Percentiles rank a stretch among this genome's conserved stretches.
Conservation (phyloP, 2,888 invertebrate genomes). For the Troglohyphantes excavatus region DNA sequence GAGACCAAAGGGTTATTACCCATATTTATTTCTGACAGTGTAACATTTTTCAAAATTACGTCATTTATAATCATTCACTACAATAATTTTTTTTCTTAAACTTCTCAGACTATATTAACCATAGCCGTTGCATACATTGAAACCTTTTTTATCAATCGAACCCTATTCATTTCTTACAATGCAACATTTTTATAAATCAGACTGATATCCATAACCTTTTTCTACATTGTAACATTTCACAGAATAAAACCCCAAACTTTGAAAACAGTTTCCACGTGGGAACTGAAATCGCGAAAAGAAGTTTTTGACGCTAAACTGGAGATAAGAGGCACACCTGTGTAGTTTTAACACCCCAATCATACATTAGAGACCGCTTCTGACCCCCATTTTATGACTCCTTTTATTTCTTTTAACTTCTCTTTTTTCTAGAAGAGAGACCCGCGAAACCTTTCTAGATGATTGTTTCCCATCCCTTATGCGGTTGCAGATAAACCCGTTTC, state of each 20-base stretch:
- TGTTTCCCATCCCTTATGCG: constrained; percentile 58
- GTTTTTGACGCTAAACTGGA: constrained; percentile 48
- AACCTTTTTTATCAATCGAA: no score
- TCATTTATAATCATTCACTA: no score
- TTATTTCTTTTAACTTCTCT: constrained; percentile 47
- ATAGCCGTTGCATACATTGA: no score
- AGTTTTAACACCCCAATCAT: constrained; percentile 61
- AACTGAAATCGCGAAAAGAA: constrained; percentile 25
- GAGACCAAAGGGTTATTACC: no score
- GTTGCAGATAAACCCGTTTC: constrained; percentile 7
- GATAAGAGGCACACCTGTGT: constrained; percentile 52
- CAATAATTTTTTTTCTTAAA: no score
- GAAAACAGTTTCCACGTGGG: constrained; percentile 4
- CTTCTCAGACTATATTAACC: no score
- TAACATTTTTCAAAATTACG: no score
- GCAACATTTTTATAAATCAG: no score
- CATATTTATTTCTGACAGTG: no score
- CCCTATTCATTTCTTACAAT: no score
- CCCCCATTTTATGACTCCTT: constrained; percentile 62
- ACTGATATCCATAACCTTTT: not conserved
- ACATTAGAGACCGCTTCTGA: constrained; percentile 58
- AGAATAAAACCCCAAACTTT: not conserved
- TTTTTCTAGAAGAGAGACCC: constrained; percentile 32
- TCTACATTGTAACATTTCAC: not conserved
- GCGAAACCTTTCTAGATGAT: constrained; percentile 70